A percentile compares a stretch with the other conserved stretches of the same genome.
Evolutionary conservation across 2,888 invertebrate genomes (phyloP).

Genomic region (Apoda limacodes): DNA sequence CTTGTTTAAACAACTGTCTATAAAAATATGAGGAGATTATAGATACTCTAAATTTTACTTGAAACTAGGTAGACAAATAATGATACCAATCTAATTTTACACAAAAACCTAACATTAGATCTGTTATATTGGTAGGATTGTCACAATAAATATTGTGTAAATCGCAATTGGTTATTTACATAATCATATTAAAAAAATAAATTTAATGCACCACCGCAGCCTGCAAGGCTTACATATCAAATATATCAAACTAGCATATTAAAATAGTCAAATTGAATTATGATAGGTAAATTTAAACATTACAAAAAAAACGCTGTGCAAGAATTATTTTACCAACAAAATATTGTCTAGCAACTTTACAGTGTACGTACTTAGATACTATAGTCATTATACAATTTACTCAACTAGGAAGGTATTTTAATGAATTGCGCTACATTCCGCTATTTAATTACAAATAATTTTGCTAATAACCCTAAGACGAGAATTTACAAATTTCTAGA

Average conservation of each 20-base stretch:
- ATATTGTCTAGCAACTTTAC: slow-evolving; percentile 62
- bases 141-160: too few relatives aligned
- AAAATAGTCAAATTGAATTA: background rate
- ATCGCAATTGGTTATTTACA: slow-evolving; percentile 23
- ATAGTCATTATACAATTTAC: slow-evolving; percentile 45
- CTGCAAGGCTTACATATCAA: slow-evolving; percentile 19
- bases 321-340: slow-evolving; percentile 45
- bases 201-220: slow-evolving; percentile 42
- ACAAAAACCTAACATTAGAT: too few relatives aligned
- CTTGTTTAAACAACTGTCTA: slow-evolving; percentile 56
- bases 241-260: slow-evolving; percentile 8
- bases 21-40: slow-evolving; percentile 69
- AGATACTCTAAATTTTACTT: too few relatives aligned
- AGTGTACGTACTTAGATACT: slow-evolving; percentile 54
- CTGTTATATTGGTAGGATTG: too few relatives aligned
- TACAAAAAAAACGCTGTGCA: slow-evolving; percentile 42
- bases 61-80: too few relatives aligned
- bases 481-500: slow-evolving; percentile 38
- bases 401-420: slow-evolving; percentile 54
- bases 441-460: slow-evolving; percentile 48
- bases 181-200: slow-evolving; percentile 49
- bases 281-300: slow-evolving; percentile 5
- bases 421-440: slow-evolving; percentile 63
- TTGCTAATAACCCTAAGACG: slow-evolving; percentile 52
- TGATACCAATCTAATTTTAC: too few relatives aligned